Percentiles rank a stretch among this genome's conserved stretches.
Evolutionary conservation across 2,888 invertebrate species (phyloP).

Genomic region (Drosophila lutescens): DNA sequence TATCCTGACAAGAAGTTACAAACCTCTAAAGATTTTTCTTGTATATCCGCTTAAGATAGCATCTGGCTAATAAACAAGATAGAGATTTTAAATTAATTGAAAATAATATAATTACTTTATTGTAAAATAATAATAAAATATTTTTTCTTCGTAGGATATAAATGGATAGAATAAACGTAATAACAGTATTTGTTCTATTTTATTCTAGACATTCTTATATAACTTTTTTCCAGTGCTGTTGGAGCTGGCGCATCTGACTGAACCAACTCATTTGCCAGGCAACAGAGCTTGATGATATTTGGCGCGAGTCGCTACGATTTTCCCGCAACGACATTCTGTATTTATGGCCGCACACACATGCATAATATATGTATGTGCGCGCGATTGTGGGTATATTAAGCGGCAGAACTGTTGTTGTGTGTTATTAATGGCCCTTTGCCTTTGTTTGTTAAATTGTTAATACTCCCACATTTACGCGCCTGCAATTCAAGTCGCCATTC

Average conservation of each 20-base stretch:
- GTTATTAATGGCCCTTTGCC: conserved; percentile 45
- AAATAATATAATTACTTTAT: too few species aligned
- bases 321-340: conserved; percentile 44
- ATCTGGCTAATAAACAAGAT: not conserved
- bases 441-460: conserved; percentile 52
- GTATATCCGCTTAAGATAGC: not conserved
- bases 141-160: too few species aligned
- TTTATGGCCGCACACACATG: conserved; percentile 52
- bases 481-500: conserved; percentile 35
- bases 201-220: not conserved
- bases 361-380: not conserved
- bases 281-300: conserved; percentile 43
- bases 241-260: conserved; percentile 18
- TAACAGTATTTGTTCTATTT: too few species aligned
- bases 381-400: conserved; percentile 21
- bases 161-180: too few species aligned
- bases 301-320: conserved; percentile 28
- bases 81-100: not conserved
- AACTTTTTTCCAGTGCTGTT: not conserved
- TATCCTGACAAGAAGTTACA: not conserved
- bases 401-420: conserved; percentile 10
- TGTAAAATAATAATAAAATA: too few species aligned
- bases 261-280: conserved; percentile 49
- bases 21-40: not conserved
- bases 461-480: conserved; percentile 38